Conservation (phyloP, 2,797 vertebrate genomes). For the Caiman crocodilus region DNA sequence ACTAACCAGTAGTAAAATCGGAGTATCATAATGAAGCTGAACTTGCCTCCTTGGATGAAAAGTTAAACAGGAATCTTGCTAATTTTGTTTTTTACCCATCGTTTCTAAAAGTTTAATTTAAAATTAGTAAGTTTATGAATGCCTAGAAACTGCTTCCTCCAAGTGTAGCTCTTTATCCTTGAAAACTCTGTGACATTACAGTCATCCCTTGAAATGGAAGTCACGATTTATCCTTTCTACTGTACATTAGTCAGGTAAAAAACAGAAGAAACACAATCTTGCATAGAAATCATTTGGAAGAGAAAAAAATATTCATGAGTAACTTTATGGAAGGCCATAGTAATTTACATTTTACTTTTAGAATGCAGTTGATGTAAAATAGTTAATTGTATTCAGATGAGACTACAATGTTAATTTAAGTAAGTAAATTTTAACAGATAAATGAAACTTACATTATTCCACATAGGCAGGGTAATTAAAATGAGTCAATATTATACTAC, state of each 20-base stretch:
- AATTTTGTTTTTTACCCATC: conserved; percentile 39
- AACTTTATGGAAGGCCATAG: neutral
- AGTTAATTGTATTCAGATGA: neutral
- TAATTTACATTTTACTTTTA: neutral
- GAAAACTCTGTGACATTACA: neutral
- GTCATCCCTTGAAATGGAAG: conserved; percentile 3
- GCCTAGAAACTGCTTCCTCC: conserved; percentile 23
- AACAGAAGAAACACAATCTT: neutral
- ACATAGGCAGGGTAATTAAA: neutral
- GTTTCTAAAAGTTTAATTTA: conserved; percentile 50
- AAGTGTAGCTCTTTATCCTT: neutral
- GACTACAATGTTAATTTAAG: neutral
- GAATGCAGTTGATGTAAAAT: neutral
- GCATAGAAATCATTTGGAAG: neutral
- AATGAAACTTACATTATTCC: neutral
- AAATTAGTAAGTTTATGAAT: conserved; percentile 46
- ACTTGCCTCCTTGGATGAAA: conserved; percentile 44
- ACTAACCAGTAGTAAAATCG: neutral
- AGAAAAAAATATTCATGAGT: neutral
- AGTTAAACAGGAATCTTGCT: conserved; percentile 42
- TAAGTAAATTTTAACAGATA: neutral
- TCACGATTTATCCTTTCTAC: neutral
- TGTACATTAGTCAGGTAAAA: neutral
- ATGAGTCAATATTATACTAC: neutral
- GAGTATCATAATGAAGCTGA: neutral